Evolutionary conservation across 2,113 vertebrate genomes (phyloP), one percentile per base, ranked within the genome.

Genomic region (Bufo gargarizans): DNA sequence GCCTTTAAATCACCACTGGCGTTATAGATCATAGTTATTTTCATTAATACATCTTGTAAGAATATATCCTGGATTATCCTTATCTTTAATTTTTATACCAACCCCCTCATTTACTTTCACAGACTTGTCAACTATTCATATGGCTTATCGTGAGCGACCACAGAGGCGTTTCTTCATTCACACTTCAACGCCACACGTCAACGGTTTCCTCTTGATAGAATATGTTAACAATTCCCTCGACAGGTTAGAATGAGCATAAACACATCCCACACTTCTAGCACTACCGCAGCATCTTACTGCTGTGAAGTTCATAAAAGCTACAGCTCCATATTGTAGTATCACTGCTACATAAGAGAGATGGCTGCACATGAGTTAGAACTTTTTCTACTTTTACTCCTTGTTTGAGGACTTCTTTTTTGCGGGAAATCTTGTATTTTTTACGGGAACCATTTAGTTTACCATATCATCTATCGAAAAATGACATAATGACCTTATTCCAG

Each of bases 211-310:
- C 12, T 6, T 63, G 16, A 82, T 59, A 72, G 78, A 49, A 87
- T 72, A 87, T 71, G 33, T n/a, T 81, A 72, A 71, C 77, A 87
- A 82, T 82, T 74, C 53, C 67, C 86, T 82, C 58, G 65, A 82
- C 78, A 82, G 63, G 20, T 82, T 69, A 74, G 76, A 82, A 82
- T 61, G 69, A 61, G 13, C 53, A 74, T 74, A 59, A 59, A 82
- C 79, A 74, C 86, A 88, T 88, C 78, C 86, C 67, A 88, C 78
- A 81, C 86, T 72, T 81, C 76, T 88, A 82, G 80, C 79, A 63
- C 53, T 4, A 72, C 1, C 13, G 2, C 7, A 65, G 14, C 13
- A 22, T 53, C 6, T 79, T 86, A 79, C 43, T 49, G 49, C 71
- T 53, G 16, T 19, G 20, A 43, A 47, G 3, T 58, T 85, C 10